phyloP scores from a whole-genome alignment of 2,888 invertebrate genomes.

The Poecilobothrus nobilitatus region DNA sequence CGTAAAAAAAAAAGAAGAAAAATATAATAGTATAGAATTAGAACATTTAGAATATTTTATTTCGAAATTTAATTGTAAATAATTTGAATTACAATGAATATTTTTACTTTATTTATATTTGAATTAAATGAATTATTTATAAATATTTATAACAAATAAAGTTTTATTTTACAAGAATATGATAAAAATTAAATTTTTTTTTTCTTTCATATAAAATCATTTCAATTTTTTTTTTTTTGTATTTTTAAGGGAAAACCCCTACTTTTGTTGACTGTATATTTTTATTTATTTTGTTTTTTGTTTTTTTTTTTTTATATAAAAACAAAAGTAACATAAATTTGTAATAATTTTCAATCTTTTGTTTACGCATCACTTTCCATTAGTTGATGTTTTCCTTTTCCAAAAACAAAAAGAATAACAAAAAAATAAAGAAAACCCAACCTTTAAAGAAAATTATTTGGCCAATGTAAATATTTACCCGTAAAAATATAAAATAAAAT shows the following conservation, averaged over 20 bases:
- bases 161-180: conserved; percentile 1
- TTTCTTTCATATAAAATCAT: no score
- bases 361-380: conserved; percentile 11
- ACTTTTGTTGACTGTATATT: no score
- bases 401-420: not conserved
- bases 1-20: no score
- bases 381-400: not conserved
- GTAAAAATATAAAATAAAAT: not conserved
- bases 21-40: no score
- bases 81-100: no score
- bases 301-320: not conserved
- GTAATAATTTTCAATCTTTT: conserved; percentile 7
- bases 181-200: not conserved
- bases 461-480: conserved; percentile 1
- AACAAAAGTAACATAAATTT: not conserved
- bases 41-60: no score
- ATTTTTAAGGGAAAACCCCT: no score
- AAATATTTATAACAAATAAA: conserved; percentile 6
- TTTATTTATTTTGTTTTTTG: no score
- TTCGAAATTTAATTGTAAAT: no score
- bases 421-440: not conserved
- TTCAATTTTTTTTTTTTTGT: no score
- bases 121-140: conserved; percentile 4
- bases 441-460: conserved; percentile 1
- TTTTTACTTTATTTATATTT: no score